These are phyloP conservation scores for Azorinus chamasolen DNA, from an alignment of 2,888 invertebrate species.

Conservation along the genomic window DNA sequence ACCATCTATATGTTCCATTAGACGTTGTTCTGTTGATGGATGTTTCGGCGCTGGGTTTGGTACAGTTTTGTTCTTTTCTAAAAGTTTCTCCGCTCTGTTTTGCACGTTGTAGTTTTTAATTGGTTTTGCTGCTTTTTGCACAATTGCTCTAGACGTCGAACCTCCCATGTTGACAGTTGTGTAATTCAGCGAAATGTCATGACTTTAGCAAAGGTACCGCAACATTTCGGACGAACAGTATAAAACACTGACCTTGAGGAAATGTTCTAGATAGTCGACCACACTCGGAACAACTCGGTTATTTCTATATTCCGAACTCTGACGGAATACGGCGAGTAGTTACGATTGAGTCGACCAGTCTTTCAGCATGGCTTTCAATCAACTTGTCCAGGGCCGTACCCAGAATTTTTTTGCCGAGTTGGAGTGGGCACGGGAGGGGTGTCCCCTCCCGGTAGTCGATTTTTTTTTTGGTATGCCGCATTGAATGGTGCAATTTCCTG, in stretches of 20 bases:
- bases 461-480: too few species aligned
- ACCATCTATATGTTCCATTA: constrained; percentile 11
- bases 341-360: too few species aligned
- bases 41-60: constrained; percentile 37
- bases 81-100: constrained; percentile 70
- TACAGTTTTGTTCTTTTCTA: constrained; percentile 61
- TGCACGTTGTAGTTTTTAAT: constrained; percentile 76
- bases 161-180: constrained; percentile 24
- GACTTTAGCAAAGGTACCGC: constrained; percentile 9
- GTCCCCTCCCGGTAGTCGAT: too few species aligned
- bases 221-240: background rate
- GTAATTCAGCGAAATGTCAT: constrained; percentile 4
- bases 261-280: too few species aligned
- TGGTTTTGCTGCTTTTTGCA: constrained; percentile 38
- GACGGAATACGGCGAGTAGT: too few species aligned
- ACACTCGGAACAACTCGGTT: too few species aligned
- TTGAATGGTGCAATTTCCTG: too few species aligned
- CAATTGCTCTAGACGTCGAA: constrained; percentile 20
- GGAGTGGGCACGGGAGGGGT: too few species aligned
- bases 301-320: too few species aligned
- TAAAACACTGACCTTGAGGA: background rate
- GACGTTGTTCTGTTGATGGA: constrained; percentile 18
- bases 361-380: too few species aligned
- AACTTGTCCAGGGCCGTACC: too few species aligned
- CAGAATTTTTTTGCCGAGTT: too few species aligned